Percentiles rank a stretch among this genome's conserved stretches.
Evolutionary conservation across 2,113 vertebrate genomes (phyloP).

Genomic region (Erpornis zantholeuca): DNA sequence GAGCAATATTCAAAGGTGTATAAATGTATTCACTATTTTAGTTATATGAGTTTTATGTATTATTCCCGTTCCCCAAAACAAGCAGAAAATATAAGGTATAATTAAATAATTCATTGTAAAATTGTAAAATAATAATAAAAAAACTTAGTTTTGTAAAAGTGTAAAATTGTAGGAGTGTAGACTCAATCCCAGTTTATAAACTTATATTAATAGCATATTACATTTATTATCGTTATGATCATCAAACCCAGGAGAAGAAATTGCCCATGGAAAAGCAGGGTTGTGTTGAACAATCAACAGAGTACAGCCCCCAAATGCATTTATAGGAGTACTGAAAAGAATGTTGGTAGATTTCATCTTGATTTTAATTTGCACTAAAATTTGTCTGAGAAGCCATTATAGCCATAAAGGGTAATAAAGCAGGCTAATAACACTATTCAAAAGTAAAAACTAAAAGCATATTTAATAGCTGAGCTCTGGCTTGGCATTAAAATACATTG

Average conservation of each 20-base stretch:
- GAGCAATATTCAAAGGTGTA: neutral
- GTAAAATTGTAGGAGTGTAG: neutral
- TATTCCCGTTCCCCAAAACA: neutral
- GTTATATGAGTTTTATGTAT: neutral
- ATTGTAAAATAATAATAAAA: neutral
- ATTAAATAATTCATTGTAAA: neutral
- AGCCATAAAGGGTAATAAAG: neutral
- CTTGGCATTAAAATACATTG: neutral
- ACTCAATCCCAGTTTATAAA: neutral
- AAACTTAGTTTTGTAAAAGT: neutral
- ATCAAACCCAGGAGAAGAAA: neutral
- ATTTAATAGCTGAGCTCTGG: neutral
- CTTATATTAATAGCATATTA: neutral
- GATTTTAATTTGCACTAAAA: neutral
- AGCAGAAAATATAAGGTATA: neutral
- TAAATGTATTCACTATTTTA: neutral
- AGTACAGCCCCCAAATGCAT: neutral
- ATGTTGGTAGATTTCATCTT: neutral
- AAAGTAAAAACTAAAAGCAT: neutral
- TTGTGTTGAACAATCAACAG: neutral
- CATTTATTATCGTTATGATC: neutral
- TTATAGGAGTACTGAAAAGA: neutral
- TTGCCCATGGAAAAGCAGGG: accelerated
- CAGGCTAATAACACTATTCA: neutral
- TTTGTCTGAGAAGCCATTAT: neutral